A percentile compares a stretch with the other conserved stretches of the same genome.
phyloP scores from a whole-genome alignment of 2,113 vertebrate genomes.

The Coreoperca whiteheadi region DNA sequence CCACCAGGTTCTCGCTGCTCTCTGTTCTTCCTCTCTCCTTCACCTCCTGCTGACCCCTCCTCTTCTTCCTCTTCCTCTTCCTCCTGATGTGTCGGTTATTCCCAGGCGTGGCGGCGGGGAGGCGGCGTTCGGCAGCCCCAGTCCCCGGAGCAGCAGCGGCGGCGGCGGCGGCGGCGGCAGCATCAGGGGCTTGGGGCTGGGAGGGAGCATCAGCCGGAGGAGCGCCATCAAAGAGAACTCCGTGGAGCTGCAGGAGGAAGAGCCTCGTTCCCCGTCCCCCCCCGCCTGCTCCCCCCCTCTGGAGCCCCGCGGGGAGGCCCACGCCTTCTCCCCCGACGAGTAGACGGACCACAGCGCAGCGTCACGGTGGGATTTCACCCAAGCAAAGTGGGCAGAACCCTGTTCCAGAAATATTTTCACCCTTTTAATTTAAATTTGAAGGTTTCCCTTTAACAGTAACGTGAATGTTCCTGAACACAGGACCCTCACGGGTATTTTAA shows the following conservation, averaged over 20 bases:
- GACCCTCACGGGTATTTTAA: not conserved
- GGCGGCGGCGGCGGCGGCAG: not conserved
- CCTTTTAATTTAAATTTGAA: slow-evolving; percentile 7
- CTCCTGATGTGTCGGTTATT: slow-evolving; percentile 53
- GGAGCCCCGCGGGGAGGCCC: slow-evolving; percentile 25
- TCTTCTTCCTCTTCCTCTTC: slow-evolving; percentile 54
- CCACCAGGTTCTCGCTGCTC: slow-evolving; percentile 1
- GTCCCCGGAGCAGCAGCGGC: slow-evolving; percentile 41
- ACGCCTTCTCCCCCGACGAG: slow-evolving; percentile 35
- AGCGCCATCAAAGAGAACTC: slow-evolving; percentile 69
- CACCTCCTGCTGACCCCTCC: slow-evolving; percentile 47
- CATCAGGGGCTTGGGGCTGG: slow-evolving; percentile 48
- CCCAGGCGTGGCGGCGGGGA: slow-evolving; percentile 69
- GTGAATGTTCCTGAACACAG: not conserved
- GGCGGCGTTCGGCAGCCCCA: slow-evolving; percentile 29
- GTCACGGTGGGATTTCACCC: not conserved
- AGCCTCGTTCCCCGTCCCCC: slow-evolving; percentile 52
- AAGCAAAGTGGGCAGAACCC: not conserved
- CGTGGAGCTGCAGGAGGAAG: slow-evolving; percentile 51
- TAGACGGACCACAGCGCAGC: not conserved
- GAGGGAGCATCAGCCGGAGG: slow-evolving; percentile 48
- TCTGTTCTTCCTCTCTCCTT: slow-evolving; percentile 10
- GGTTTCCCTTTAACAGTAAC: not conserved
- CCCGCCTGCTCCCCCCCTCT: not conserved
- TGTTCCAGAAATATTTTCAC: not conserved